Evolutionary conservation across 1,140 invertebrate genomes (phyloP), one percentile per base, ranked within the genome.

Genomic region (Drosophila auraria): DNA sequence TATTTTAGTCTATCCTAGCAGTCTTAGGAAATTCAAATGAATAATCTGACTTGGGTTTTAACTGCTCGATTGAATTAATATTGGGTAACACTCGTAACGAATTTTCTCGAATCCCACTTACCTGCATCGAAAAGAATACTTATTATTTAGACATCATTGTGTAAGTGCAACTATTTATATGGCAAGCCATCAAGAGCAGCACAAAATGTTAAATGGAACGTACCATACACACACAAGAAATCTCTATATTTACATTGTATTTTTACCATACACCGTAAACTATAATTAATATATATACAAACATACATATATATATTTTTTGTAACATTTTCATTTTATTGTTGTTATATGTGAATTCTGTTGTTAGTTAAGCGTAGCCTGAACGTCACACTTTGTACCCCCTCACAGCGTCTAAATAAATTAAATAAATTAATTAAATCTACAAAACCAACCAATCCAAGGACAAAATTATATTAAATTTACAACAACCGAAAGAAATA

Each of bases 301-400:
- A 54, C 5, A 54, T 9, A 54, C n/a, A 78, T 63, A 79, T 33
- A 64, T 74, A 78, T 83, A 83, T 83, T 61, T 83, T 80, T 80
- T 83, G 65, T 79, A 83, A 64, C 33, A 74, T 87, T 78, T 81
- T 90, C 59, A 90, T 90, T 90, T 89, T 65, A 81, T 79, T 86
- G 75, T 89, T 89, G 86, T 89, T 89, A 86, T 66, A 84, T 78
- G 74, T 90, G 74, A 82, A 84, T 86, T 89, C 90, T 89, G 86
- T 89, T 89, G 86, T 86, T 90, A 86, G 76, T 80, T 90, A 90
- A 79, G 70, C 47, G 68, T 64, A 90, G 68, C 50, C 66, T 83
- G 81, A 89, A 80, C 81, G 86, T 84, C 84, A 89, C 80, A 89
- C 86, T 79, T 82, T 89, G 86, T 89, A 89, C 86, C 86, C 86